Conservation (phyloP, 1,140 invertebrate genomes). For the Ctenoplectra terminalis region DNA sequence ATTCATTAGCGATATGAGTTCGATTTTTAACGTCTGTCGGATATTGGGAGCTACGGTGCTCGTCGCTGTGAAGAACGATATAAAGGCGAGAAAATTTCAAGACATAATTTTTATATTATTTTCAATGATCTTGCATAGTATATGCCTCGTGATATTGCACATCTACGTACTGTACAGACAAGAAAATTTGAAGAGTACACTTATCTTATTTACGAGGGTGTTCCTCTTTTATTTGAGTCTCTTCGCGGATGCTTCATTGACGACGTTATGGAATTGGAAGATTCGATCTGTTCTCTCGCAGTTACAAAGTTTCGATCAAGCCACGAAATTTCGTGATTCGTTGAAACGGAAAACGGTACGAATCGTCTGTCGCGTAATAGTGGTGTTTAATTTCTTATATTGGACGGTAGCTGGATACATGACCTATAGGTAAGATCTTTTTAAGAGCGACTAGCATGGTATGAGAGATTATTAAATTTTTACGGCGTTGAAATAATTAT, state of each 20-base stretch:
- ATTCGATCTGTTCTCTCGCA: slow-evolving; percentile 38
- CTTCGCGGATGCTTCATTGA: slow-evolving; percentile 52
- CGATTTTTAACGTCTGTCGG: slow-evolving; percentile 45
- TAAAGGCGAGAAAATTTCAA: slow-evolving; percentile 43
- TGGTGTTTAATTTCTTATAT: slow-evolving; percentile 34
- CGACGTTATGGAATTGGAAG: slow-evolving; percentile 50
- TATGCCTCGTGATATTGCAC: background rate
- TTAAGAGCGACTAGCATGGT: background rate
- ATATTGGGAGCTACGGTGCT: slow-evolving; percentile 57
- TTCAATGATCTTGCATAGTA: slow-evolving; percentile 25
- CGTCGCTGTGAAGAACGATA: slow-evolving; percentile 36
- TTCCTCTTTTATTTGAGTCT: slow-evolving; percentile 49
- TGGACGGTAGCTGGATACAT: slow-evolving; percentile 57
- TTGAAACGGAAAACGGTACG: background rate
- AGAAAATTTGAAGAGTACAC: slow-evolving; percentile 15
- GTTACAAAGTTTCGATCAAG: slow-evolving; percentile 58
- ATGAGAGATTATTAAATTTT: background rate
- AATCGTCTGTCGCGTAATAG: slow-evolving; percentile 1
- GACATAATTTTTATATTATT: slow-evolving; percentile 45
- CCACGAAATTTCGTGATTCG: slow-evolving; percentile 43
- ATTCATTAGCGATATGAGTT: slow-evolving; percentile 42
- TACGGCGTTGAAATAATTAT: background rate
- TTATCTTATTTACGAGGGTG: slow-evolving; percentile 44
- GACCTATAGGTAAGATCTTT: slow-evolving; percentile 46
- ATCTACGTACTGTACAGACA: slow-evolving; percentile 33